Evolutionary conservation across 2,888 invertebrate genomes (phyloP).

Genomic region (Lymantria monacha): DNA sequence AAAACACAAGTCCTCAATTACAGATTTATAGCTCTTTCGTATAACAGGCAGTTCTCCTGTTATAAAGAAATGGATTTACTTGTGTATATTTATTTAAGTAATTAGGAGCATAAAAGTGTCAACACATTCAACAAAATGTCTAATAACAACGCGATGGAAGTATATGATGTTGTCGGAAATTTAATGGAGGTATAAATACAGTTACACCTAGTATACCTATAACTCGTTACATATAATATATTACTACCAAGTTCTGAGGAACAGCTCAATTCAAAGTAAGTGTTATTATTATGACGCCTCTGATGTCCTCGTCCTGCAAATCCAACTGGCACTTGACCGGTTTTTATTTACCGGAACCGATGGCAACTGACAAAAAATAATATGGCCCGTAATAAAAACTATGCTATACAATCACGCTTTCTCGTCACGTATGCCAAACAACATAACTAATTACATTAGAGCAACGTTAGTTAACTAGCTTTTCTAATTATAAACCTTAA

Average conservation of each 20-base stretch:
- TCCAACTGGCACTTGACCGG: not conserved
- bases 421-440: constrained; percentile 9
- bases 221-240: no score
- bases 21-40: no score
- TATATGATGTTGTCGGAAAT: no score
- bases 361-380: not conserved
- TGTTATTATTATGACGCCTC: not conserved
- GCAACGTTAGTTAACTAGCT: not conserved
- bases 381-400: not conserved
- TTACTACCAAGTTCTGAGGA: not conserved
- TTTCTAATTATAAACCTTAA: not conserved
- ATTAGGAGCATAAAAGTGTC: no score
- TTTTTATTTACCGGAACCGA: not conserved
- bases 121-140: no score
- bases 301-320: not conserved
- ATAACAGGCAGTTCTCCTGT: no score
- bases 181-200: no score
- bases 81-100: no score
- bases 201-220: no score
- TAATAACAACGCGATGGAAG: no score
- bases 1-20: no score
- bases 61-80: no score
- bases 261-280: not conserved
- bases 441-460: not conserved
- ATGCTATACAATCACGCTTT: constrained; percentile 6